Percentiles rank a stretch among this genome's conserved stretches.
Conservation (phyloP, 2,113 vertebrate genomes). For the Pristiophorus japonicus region DNA sequence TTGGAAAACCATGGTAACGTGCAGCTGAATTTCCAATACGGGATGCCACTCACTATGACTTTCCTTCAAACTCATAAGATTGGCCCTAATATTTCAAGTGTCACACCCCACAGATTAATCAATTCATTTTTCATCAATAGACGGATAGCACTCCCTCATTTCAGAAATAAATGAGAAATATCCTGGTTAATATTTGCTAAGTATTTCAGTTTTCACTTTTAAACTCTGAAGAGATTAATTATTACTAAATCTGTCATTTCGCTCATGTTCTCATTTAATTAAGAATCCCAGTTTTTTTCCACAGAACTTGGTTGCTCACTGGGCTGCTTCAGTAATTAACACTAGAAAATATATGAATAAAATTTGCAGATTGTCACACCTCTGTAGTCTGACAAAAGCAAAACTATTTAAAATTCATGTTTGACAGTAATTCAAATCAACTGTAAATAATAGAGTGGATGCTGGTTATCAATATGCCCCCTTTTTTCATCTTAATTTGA, state of each 20-base stretch:
- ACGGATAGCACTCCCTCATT: neutral
- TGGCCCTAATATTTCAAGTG: no score
- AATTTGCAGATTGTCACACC: conserved; percentile 26
- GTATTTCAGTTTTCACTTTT: neutral
- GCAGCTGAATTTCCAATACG: no score
- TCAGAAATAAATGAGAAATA: neutral
- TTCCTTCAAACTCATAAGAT: no score
- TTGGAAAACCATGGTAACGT: neutral
- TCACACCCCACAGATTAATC: no score
- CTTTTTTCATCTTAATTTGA: neutral
- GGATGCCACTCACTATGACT: no score
- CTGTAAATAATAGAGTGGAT: conserved; percentile 23
- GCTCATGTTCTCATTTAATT: conserved; percentile 28
- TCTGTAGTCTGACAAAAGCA: conserved; percentile 6
- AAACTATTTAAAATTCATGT: neutral
- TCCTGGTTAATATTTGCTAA: neutral
- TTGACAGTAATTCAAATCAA: conserved; percentile 21
- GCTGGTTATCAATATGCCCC: neutral
- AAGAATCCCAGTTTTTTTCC: neutral
- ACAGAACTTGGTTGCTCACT: neutral
- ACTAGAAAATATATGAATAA: conserved; percentile 13
- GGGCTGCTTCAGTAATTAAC: conserved; percentile 26
- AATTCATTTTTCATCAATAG: no score
- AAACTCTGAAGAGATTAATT: neutral
- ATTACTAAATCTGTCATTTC: conserved; percentile 16